Percentiles rank a stretch among this genome's conserved stretches.
Conservation (phyloP, 2,113 vertebrate species). For the Cyphomyrus plagiostoma region DNA sequence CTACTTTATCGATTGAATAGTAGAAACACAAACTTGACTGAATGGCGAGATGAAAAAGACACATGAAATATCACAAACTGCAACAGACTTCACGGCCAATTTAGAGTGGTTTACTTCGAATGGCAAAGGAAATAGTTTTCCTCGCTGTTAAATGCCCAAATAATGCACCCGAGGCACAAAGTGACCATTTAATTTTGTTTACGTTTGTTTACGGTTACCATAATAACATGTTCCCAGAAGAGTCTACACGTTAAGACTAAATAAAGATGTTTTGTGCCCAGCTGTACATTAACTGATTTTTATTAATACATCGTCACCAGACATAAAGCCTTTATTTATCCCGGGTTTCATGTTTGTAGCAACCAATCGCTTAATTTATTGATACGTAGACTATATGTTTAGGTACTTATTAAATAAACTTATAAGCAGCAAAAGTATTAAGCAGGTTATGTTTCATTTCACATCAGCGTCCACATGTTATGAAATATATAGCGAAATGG, state of each 20-base stretch:
- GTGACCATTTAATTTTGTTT: conserved; percentile 58
- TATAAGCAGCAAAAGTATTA: background rate
- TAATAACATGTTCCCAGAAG: conserved; percentile 33
- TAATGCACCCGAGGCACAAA: conserved; percentile 62
- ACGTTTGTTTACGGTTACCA: conserved; percentile 39
- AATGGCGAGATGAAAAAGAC: conserved; percentile 62
- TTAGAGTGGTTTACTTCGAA: conserved; percentile 72
- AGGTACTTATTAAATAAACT: conserved; percentile 16
- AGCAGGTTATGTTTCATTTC: background rate
- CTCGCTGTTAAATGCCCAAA: conserved; percentile 78
- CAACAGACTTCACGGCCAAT: conserved; percentile 75
- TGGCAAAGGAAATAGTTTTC: conserved; percentile 78
- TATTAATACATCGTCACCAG: background rate
- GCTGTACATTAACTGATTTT: background rate
- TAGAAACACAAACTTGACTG: conserved; percentile 71
- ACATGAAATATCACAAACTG: conserved; percentile 71
- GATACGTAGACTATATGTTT: background rate
- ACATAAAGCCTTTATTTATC: background rate
- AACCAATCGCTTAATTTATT: background rate
- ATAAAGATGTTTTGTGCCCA: background rate
- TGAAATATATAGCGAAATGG: background rate
- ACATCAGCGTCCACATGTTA: background rate
- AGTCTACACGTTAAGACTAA: conserved; percentile 19
- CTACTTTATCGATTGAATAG: conserved; percentile 61
- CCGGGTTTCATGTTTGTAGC: conserved; percentile 30